Evolutionary conservation across 1,140 invertebrate species (phyloP).

Genomic region (Heterodera carotae): DNA sequence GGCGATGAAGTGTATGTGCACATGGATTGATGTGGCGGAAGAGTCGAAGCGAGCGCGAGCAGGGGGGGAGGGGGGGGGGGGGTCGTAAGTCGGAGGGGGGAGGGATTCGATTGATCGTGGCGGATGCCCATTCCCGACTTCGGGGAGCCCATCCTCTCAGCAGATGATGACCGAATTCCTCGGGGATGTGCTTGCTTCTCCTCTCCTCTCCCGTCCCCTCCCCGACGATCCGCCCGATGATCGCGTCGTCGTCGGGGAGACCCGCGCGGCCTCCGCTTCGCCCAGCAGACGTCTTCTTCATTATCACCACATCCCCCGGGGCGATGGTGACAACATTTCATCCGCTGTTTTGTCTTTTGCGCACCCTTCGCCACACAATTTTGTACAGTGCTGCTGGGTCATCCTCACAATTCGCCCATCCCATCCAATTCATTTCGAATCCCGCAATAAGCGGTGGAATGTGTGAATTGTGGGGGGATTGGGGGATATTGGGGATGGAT

Average conservation of each 20-base stretch:
- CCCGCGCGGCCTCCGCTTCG: not conserved
- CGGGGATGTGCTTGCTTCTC: not conserved
- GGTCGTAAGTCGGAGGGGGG: not conserved
- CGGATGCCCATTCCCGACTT: slow-evolving; percentile 13
- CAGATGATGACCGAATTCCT: slow-evolving; percentile 10
- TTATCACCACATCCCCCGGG: not conserved
- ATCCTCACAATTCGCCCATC: not conserved
- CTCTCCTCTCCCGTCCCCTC: not conserved
- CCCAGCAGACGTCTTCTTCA: not conserved
- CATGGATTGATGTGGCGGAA: slow-evolving; percentile 2
- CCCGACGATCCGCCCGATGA: too few species aligned
- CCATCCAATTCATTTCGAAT: not conserved
- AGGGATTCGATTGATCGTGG: not conserved
- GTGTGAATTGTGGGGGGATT: not conserved
- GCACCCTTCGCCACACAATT: not conserved
- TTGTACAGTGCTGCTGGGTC: not conserved
- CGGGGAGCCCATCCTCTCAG: not conserved
- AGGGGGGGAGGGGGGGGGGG: too few species aligned
- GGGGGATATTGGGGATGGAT: too few species aligned
- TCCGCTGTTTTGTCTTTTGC: not conserved
- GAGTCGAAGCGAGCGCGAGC: not conserved
- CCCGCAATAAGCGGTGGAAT: not conserved
- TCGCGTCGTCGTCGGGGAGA: not conserved
- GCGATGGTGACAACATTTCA: not conserved
- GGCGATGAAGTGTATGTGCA: not conserved